A percentile compares a stretch with the other conserved stretches of the same genome.
These are phyloP conservation scores for Bombus sylvicola DNA, from an alignment of 1,140 invertebrate genomes.

Conservation along the genomic window DNA sequence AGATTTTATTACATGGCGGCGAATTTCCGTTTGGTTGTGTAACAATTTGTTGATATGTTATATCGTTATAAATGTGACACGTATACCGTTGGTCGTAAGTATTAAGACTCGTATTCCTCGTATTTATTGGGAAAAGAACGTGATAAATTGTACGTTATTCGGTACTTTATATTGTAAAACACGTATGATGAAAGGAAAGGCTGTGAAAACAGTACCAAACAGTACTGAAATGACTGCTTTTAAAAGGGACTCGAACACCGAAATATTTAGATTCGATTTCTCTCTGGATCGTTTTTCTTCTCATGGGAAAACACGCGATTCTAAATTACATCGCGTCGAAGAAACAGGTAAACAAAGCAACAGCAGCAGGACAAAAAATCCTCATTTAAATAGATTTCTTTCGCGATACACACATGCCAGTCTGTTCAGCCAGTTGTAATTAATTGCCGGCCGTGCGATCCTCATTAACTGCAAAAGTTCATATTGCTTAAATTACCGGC, in stretches of 20 bases:
- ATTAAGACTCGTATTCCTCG: neutral
- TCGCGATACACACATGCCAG: slow-evolving; percentile 1
- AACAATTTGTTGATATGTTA: neutral
- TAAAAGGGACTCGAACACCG: neutral
- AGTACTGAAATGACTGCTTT: no score
- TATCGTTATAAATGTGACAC: neutral
- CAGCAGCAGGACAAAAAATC: neutral
- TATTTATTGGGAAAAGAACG: neutral
- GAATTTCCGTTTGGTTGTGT: neutral
- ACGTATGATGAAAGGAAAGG: no score
- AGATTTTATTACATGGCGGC: neutral
- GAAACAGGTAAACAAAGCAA: neutral
- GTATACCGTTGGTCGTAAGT: no score
- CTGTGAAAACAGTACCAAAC: no score
- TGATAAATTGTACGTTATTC: neutral
- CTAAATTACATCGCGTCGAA: neutral
- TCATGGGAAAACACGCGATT: neutral
- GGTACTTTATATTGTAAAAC: neutral
- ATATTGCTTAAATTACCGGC: slow-evolving; percentile 53
- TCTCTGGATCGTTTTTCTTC: no score
- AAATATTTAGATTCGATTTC: neutral
- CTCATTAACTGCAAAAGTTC: slow-evolving; percentile 46
- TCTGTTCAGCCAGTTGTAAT: slow-evolving; percentile 2
- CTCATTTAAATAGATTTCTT: slow-evolving; percentile 45
- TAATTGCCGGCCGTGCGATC: slow-evolving; percentile 25